phyloP scores from a whole-genome alignment of 2,797 vertebrate species.

The Labeo calbasu region DNA sequence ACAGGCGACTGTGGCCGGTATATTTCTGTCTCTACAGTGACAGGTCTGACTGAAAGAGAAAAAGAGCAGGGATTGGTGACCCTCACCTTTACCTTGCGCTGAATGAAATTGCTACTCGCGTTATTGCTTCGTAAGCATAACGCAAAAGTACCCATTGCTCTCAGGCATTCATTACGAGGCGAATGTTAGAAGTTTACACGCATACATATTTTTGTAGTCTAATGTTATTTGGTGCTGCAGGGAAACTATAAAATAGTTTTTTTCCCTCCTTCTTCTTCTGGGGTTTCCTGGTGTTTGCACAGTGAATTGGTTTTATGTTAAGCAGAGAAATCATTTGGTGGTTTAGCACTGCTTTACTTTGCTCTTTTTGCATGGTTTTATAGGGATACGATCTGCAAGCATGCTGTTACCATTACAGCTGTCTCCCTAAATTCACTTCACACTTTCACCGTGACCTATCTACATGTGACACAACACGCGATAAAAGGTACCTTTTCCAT shows the following conservation, averaged over 20 bases:
- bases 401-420: neutral
- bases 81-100: constrained; percentile 34
- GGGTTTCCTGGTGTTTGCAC: constrained; percentile 12
- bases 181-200: constrained; percentile 13
- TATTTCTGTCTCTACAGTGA: constrained; percentile 29
- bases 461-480: too few relatives aligned
- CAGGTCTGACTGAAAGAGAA: constrained; percentile 2
- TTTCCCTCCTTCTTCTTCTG: neutral
- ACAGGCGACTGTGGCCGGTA: constrained; percentile 37
- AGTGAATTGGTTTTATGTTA: constrained; percentile 11
- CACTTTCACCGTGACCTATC: neutral
- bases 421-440: neutral
- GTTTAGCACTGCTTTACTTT: neutral
- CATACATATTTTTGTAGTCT: constrained; percentile 14
- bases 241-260: neutral
- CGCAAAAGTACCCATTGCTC: constrained; percentile 23
- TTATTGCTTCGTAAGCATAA: constrained; percentile 34
- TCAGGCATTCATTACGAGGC: constrained; percentile 8
- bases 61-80: constrained; percentile 22
- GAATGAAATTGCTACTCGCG: constrained; percentile 35
- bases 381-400: neutral
- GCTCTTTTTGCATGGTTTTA: constrained; percentile 11
- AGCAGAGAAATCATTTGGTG: constrained; percentile 4
- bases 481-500: too few relatives aligned
- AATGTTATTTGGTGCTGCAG: constrained; percentile 17